Evolutionary conservation across 2,888 invertebrate genomes (phyloP).

Genomic region (Andrena trimmerana): DNA sequence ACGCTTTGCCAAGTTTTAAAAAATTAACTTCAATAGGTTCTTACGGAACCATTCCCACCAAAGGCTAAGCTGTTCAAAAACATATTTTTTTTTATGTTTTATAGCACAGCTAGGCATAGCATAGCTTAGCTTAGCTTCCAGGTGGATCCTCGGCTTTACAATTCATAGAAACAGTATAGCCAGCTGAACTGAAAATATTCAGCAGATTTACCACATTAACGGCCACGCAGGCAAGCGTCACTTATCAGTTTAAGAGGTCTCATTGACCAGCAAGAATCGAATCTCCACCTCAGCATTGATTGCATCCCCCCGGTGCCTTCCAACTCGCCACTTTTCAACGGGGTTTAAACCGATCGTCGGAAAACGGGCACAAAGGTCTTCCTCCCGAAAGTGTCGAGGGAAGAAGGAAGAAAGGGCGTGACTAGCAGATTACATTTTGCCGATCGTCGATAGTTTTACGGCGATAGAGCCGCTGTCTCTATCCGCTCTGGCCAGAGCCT

Average conservation of each 20-base stretch:
- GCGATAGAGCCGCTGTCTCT: conserved; percentile 51
- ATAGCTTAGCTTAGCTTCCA: no score
- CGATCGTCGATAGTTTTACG: conserved; percentile 58
- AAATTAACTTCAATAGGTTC: no score
- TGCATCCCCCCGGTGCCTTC: conserved; percentile 30
- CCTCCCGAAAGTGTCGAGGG: conserved; percentile 3
- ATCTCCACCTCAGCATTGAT: conserved; percentile 36
- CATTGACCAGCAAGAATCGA: conserved; percentile 19
- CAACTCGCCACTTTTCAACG: conserved; percentile 48
- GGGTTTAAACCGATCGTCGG: conserved; percentile 47
- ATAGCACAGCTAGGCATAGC: no score
- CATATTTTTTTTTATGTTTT: no score
- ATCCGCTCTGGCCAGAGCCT: conserved; percentile 24
- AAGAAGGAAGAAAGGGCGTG: conserved; percentile 30
- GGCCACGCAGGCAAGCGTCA: background rate
- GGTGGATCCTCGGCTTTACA: background rate
- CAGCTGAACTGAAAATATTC: background rate
- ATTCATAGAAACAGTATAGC: background rate
- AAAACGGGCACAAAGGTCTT: conserved; percentile 37
- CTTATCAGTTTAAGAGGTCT: conserved; percentile 17
- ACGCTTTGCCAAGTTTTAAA: no score
- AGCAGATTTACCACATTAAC: background rate
- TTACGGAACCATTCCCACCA: no score
- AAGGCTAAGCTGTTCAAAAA: no score
- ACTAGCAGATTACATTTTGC: conserved; percentile 57